Evolutionary conservation across 2,797 vertebrate genomes (phyloP), one percentile per base, ranked within the genome.

Genomic region (Eleutherodactylus coqui): DNA sequence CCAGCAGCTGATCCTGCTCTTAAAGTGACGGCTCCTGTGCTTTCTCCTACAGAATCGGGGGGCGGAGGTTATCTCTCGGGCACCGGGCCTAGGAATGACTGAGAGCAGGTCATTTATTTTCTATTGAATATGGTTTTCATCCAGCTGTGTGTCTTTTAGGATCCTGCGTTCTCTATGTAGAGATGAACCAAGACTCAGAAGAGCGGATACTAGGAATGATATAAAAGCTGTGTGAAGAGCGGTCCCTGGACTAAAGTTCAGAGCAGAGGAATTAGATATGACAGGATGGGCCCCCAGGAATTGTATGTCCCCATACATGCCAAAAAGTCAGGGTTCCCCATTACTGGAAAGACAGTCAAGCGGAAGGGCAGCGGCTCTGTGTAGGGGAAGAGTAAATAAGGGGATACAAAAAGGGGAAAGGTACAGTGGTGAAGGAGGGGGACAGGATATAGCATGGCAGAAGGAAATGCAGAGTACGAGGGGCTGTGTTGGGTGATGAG

Each of bases 51-150:
- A 85, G 41, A 41, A 67, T 69, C 43, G 49, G 34, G 51, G 69
- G 73, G 67, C 2, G 49, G 32, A 84, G 49, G 76, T 80, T 80
- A 62, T 79, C 67, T 19, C 13, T 73, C 79, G 81, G 75, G 64
- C 75, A 67, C 45, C 1, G 16, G 34, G 67, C 84, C 67, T 64
- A 67, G 83, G 70, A 69, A 62, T 9, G 34, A 13, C 72, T 11
- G 14, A 36, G 41, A 85, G 58, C 51, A 32, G 10, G 24, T 41
- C 81, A 72, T 72, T 41, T 58, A 43, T 73, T 55, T 55, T 16
- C 4, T 34, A 36, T 55, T 38, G 47, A 10, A 24, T 24, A 21
- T 21, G 70, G 13, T 77, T 55, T 16, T 34, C 47, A 10, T 45
- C 75, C 32, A 55, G 75, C 73, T 75, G 45, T 9, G 45, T 8